Percentiles rank a stretch among this genome's conserved stretches.
Evolutionary conservation across 1,140 invertebrate species (phyloP).

Genomic region (Lepidurus apus): DNA sequence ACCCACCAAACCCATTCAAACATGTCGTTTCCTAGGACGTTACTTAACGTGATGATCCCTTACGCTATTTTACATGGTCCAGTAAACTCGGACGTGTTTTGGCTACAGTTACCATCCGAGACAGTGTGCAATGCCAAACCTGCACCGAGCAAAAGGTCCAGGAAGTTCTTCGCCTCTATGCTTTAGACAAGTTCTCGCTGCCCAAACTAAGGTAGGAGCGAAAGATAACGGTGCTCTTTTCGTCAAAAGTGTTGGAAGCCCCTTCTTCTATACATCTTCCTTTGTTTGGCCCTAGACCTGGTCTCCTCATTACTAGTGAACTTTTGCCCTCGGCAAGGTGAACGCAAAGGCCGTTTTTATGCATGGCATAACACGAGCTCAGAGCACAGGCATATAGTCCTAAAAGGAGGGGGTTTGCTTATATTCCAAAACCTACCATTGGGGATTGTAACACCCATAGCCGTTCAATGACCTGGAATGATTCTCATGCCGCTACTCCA

Average conservation of each 20-base stretch:
- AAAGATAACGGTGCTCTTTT: slow-evolving; percentile 10
- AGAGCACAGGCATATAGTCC: not conserved
- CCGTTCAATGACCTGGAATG: not conserved
- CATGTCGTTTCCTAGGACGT: not conserved
- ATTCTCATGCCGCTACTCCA: not conserved
- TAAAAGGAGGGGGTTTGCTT: not conserved
- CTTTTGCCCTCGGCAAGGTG: slow-evolving; percentile 20
- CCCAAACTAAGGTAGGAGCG: not conserved
- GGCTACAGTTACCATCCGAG: too few relatives aligned
- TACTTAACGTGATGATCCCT: too few relatives aligned
- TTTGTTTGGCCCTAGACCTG: slow-evolving; percentile 19
- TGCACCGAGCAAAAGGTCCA: not conserved
- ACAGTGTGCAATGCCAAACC: too few relatives aligned
- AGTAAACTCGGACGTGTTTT: too few relatives aligned
- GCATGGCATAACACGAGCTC: not conserved
- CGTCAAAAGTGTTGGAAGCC: slow-evolving; percentile 10
- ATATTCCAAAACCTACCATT: not conserved
- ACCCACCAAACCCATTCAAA: not conserved
- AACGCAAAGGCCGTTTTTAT: not conserved
- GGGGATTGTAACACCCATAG: not conserved
- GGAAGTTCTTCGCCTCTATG: not conserved
- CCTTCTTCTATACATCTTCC: not conserved
- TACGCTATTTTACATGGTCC: too few relatives aligned
- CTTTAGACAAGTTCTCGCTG: not conserved
- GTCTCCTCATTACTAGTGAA: slow-evolving; percentile 8